Evolutionary conservation across 1,140 invertebrate species (phyloP), one percentile per base, ranked within the genome.

Genomic region (Atta colombica): DNA sequence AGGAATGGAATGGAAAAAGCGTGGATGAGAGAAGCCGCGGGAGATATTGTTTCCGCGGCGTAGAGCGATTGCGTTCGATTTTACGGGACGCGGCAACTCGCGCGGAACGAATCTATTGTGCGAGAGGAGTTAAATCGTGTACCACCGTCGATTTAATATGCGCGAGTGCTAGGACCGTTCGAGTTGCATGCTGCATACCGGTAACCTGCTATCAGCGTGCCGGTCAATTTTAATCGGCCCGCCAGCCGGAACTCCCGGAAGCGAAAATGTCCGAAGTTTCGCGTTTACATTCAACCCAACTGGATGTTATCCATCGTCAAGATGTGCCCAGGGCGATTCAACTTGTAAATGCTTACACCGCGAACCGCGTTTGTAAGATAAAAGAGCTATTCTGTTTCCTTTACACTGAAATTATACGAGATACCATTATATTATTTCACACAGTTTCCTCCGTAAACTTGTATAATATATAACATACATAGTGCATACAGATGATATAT

Each of bases 11-110:
- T 18, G 18, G 60, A 51, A 55, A 53, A 82, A 63, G 55, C 51
- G 45, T 39, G 71, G 49, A 85, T 72, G 53, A 60, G 72, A 68
- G 71, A 28, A 78, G 66, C 66, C 39, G 53, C 51, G 61, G 66
- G 68, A 78, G 74, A 85, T 69, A 91, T 91, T 91, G 87, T 91
- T 88, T 71, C 77, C 60, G 55, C 55, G 86, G 77, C 55, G 65
- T 71, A 63, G 86, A 81, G 88, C 81, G 66, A 65, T 66, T 60
- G 77, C 69, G 69, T 90, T 91, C 86, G 91, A 90, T 91, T 92
- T 89, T 82, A 87, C 85, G 72, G 75, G 25, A 86, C 53, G 68
- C 28, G 25, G 77, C 75, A 84, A 82, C 31, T 86, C 63, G 75
- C 51, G 61, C 28, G 87, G 84, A 91, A 87, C 74, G 77, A 91